A percentile compares a stretch with the other conserved stretches of the same genome.
Evolutionary conservation across 2,113 vertebrate genomes (phyloP).

Genomic region (Motacilla alba): DNA sequence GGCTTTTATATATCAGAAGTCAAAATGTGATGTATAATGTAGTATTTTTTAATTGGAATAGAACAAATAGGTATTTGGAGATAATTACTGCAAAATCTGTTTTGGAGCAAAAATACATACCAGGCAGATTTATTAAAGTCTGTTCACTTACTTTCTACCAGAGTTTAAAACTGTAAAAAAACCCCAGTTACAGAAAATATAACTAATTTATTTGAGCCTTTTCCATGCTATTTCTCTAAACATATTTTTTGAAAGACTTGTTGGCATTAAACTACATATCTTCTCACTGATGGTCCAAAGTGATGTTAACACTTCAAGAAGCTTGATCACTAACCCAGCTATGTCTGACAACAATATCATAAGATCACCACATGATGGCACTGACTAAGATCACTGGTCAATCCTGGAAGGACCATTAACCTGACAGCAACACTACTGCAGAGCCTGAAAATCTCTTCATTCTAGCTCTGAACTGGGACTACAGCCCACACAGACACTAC

Average conservation of each 20-base stretch:
- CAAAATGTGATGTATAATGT: neutral
- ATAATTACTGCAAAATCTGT: neutral
- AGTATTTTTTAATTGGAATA: neutral
- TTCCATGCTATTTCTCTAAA: neutral
- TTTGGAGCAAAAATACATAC: neutral
- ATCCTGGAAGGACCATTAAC: neutral
- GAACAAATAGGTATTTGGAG: neutral
- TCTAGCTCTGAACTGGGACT: neutral
- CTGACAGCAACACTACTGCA: neutral
- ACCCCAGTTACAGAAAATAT: neutral
- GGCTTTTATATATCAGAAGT: neutral
- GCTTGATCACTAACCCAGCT: neutral
- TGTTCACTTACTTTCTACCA: neutral
- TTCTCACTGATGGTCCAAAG: neutral
- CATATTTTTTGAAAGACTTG: neutral
- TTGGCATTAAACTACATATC: neutral
- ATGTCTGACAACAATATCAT: neutral
- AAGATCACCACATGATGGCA: slow-evolving; percentile 28
- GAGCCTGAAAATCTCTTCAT: neutral
- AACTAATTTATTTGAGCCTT: neutral
- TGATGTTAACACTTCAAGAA: neutral
- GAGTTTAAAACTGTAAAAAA: neutral
- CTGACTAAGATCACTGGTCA: neutral
- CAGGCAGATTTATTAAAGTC: neutral
- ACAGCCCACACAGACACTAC: neutral